Evolutionary conservation across 2,113 vertebrate species (phyloP), one percentile per base, ranked within the genome.

Genomic region (Meles meles): DNA sequence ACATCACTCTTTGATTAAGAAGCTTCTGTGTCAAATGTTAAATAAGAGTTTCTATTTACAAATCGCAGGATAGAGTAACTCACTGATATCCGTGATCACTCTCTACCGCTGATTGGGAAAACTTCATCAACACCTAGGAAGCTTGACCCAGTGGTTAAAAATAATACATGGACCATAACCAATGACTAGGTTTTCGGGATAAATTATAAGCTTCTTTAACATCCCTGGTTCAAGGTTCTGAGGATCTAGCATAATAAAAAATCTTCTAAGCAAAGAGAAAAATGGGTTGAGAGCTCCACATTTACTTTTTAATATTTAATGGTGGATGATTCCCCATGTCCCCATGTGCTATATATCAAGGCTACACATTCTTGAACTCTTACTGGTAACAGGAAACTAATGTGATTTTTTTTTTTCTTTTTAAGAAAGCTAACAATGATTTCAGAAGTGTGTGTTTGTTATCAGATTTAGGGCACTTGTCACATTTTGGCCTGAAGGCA

Each of bases 401-500:
- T 94, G 88, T 72, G 47, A 86, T 82, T 98, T 97, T 97, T 67
- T 63, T 97, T 98, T 98, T 98, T 97, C 57, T 97, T 93, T 93
- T 98, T 89, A 95, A 91, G 95, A 98, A 96, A 96, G 96, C 95
- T 98, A 97, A 95, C 96, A 7, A 0, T 98, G 98, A 98, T 98
- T 98, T 98, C 97, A 98, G 97, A 99, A 98, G 96, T 98, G 95
- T 98, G 96, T 98, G 97, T 96, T 98, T 99, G 98, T 98, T 98
- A 98, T 98, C 98, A 98, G 98, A 98, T 98, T 97, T 96, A 98
- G 88, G 97, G 95, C 98, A 98, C 98, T 99, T 99, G 98, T 99
- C 98, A 98, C 97, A 98, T 92, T 98, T 96, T 98, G 98, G 97
- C 98, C 98, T 69, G 31, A 98, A 98, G 94, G 88, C 76, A 98